A percentile compares a stretch with the other conserved stretches of the same genome.
Conservation (phyloP, 2,888 invertebrate genomes). For the Ophion obscuratus region DNA sequence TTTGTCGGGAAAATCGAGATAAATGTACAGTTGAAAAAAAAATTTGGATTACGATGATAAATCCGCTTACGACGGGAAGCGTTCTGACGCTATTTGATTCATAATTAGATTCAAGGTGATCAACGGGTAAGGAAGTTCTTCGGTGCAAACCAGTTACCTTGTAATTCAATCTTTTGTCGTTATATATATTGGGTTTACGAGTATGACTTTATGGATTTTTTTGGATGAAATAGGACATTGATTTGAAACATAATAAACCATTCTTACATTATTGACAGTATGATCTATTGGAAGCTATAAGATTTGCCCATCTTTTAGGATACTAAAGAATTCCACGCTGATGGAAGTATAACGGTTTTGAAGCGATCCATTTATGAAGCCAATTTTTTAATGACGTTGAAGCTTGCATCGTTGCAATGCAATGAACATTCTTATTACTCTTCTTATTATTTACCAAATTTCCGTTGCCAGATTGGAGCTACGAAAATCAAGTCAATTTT, state of each 20-base stretch:
- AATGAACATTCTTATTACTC: too few species aligned
- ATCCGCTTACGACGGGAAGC: too few species aligned
- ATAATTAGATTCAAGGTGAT: not conserved
- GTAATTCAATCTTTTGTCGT: not conserved
- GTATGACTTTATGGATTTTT: not conserved
- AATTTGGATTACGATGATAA: too few species aligned
- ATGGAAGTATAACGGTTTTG: not conserved
- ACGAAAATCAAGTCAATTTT: too few species aligned
- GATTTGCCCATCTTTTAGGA: not conserved
- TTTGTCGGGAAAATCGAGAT: not conserved
- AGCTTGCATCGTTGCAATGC: too few species aligned
- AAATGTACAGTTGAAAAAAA: too few species aligned
- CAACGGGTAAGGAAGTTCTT: not conserved
- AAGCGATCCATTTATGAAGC: not conserved
- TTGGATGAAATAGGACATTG: not conserved
- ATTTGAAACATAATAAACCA: not conserved
- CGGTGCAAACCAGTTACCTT: not conserved
- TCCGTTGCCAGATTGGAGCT: too few species aligned
- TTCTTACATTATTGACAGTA: not conserved
- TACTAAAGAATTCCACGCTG: not conserved
- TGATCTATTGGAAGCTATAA: not conserved
- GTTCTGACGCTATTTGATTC: not conserved
- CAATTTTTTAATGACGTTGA: not conserved
- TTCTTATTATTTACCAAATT: too few species aligned
- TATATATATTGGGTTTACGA: not conserved